Conservation (phyloP, 2,888 invertebrate genomes). For the Herminia tarsipennalis region DNA sequence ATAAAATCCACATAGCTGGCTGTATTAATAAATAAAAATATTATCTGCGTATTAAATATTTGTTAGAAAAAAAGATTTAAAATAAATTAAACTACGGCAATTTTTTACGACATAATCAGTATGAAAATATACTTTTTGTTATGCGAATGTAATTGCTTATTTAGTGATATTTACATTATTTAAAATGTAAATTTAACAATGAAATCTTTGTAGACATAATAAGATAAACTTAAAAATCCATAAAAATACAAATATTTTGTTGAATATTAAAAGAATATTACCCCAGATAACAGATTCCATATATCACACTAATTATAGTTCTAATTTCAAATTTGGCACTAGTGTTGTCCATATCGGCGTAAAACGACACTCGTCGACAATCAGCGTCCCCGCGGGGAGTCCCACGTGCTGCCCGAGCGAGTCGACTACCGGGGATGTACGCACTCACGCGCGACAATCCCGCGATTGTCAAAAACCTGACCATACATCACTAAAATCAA, state of each 20-base stretch:
- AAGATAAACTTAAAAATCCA: slow-evolving; percentile 8
- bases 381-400: slow-evolving; percentile 75
- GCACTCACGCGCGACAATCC: slow-evolving; percentile 68
- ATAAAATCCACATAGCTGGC: too few species aligned
- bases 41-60: too few species aligned
- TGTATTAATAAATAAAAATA: too few species aligned
- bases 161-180: slow-evolving; percentile 17
- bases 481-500: slow-evolving; percentile 21
- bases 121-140: too few species aligned
- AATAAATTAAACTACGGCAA: too few species aligned
- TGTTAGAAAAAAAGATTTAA: too few species aligned
- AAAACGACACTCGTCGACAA: slow-evolving; percentile 78
- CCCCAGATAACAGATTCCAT: slow-evolving; percentile 30
- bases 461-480: slow-evolving; percentile 51
- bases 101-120: too few species aligned
- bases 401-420: slow-evolving; percentile 67
- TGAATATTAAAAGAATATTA: slow-evolving; percentile 9
- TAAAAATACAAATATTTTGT: slow-evolving; percentile 11
- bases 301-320: slow-evolving; percentile 36
- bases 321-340: slow-evolving; percentile 57
- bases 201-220: slow-evolving; percentile 2
- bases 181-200: too few species aligned
- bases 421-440: slow-evolving; percentile 56
- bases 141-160: slow-evolving; percentile 9
- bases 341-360: slow-evolving; percentile 71